phyloP scores from a whole-genome alignment of 2,797 vertebrate species.

The Ptychadena robeensis region DNA sequence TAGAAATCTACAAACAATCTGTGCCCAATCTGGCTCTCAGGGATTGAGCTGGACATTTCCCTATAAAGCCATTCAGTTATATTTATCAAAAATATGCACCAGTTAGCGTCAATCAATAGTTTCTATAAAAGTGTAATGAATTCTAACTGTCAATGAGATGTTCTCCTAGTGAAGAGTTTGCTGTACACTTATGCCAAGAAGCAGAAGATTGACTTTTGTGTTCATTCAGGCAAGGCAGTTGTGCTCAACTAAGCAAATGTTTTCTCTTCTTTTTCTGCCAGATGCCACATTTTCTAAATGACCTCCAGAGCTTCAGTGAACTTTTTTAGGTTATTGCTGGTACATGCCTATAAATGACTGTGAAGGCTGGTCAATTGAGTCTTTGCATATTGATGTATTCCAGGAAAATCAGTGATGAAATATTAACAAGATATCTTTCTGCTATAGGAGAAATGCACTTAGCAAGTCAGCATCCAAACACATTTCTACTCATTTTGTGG shows the following conservation, averaged over 20 bases:
- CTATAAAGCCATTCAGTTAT: not conserved
- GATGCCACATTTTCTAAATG: not conserved
- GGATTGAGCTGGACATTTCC: too few species aligned
- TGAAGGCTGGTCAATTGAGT: not conserved
- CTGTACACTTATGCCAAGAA: not conserved
- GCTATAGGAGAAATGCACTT: rapidly evolving
- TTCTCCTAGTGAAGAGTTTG: not conserved
- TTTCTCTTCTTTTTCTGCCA: not conserved
- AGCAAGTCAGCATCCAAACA: not conserved
- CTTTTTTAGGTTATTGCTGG: not conserved
- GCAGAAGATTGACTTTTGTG: conserved; percentile 1
- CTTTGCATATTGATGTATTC: not conserved
- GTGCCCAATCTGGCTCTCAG: too few species aligned
- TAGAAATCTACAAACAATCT: too few species aligned
- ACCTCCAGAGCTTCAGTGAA: not conserved
- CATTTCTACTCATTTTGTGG: not conserved
- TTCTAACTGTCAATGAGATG: not conserved
- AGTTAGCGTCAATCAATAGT: not conserved
- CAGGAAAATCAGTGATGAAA: not conserved
- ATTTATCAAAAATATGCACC: not conserved
- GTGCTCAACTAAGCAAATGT: not conserved
- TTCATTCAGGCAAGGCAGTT: not conserved
- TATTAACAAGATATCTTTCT: not conserved
- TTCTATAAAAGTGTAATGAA: not conserved
- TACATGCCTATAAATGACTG: not conserved